Conservation (phyloP, 2,113 vertebrate genomes). For the Platanista minor region DNA sequence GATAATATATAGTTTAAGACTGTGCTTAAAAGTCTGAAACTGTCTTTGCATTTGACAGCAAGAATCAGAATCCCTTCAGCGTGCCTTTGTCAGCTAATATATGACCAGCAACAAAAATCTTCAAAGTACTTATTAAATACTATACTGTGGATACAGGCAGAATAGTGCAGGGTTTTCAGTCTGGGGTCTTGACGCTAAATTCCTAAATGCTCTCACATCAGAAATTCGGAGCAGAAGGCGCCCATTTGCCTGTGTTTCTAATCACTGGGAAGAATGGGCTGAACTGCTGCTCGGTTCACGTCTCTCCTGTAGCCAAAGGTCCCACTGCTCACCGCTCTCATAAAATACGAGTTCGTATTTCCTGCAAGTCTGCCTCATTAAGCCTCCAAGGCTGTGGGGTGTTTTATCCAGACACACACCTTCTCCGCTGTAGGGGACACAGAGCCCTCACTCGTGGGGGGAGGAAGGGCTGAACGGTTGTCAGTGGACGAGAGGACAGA, state of each 20-base stretch:
- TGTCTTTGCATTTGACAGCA: conserved; percentile 19
- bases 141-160: neutral
- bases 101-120: conserved; percentile 45
- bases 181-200: neutral
- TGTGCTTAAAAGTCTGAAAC: conserved; percentile 25
- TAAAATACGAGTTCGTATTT: neutral
- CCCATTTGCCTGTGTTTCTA: neutral
- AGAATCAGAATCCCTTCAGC: neutral
- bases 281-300: neutral
- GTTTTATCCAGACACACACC: neutral
- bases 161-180: neutral
- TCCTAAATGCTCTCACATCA: neutral
- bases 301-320: neutral
- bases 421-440: neutral
- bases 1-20: conserved; percentile 12
- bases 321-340: neutral
- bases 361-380: neutral
- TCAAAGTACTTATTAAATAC: conserved; percentile 36
- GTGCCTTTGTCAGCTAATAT: conserved; percentile 52
- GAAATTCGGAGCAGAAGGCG: neutral
- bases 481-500: neutral
- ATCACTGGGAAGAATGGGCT: neutral
- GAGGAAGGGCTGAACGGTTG: neutral
- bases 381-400: neutral
- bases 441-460: neutral